These are phyloP conservation scores for Diloba caeruleocephala DNA, from an alignment of 2,888 invertebrate species.

Conservation along the genomic window DNA sequence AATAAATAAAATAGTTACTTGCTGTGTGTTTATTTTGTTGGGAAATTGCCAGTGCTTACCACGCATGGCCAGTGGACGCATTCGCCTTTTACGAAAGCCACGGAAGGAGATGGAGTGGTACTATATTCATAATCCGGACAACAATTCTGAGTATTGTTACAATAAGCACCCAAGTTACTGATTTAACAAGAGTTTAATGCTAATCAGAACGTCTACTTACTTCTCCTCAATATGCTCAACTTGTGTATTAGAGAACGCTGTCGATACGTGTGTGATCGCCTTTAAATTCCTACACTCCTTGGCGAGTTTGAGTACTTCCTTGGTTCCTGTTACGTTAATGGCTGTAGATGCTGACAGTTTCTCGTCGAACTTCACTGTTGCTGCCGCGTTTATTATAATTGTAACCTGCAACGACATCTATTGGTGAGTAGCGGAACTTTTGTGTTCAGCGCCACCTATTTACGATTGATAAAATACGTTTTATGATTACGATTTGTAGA, in stretches of 20 bases:
- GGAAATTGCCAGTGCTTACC: too few relatives aligned
- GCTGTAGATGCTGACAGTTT: slow-evolving; percentile 92
- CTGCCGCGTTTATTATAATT: slow-evolving; percentile 82
- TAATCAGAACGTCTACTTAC: slow-evolving; percentile 69
- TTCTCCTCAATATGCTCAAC: slow-evolving; percentile 92
- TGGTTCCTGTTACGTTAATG: slow-evolving; percentile 94
- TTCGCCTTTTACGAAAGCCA: too few relatives aligned
- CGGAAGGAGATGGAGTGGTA: too few relatives aligned
- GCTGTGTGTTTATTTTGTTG: too few relatives aligned
- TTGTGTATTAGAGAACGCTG: slow-evolving; percentile 91
- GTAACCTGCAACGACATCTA: slow-evolving; percentile 69
- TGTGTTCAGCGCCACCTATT: slow-evolving; percentile 1
- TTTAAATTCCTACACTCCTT: slow-evolving; percentile 92
- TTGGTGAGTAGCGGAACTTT: slow-evolving; percentile 15
- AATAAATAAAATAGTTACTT: too few relatives aligned
- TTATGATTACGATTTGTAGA: too few relatives aligned
- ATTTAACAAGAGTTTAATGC: too few relatives aligned
- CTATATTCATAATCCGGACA: too few relatives aligned
- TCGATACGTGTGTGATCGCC: slow-evolving; percentile 85
- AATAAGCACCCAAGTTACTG: too few relatives aligned
- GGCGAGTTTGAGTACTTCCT: slow-evolving; percentile 92
- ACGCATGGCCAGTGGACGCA: too few relatives aligned
- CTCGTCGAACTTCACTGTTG: slow-evolving; percentile 93
- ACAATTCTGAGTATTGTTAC: too few relatives aligned
- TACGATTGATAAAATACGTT: neutral